These are phyloP conservation scores for Gymnocypris eckloni DNA, from an alignment of 2,797 vertebrate genomes.

Conservation along the genomic window DNA sequence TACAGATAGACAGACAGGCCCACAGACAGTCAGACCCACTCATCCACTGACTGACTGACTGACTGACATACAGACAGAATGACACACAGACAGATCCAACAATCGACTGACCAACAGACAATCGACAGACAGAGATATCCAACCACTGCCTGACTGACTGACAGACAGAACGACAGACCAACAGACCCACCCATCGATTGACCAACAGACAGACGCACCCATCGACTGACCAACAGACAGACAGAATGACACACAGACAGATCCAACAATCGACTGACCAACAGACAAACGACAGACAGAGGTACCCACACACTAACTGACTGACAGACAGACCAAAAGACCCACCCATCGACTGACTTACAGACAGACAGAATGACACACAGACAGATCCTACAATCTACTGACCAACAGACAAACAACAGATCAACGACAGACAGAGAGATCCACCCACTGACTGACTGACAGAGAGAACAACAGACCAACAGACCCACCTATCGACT, in stretches of 20 bases:
- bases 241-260: not conserved
- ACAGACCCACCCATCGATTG: too few species aligned
- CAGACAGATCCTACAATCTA: not conserved
- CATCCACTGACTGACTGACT: not conserved
- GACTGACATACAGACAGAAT: not conserved
- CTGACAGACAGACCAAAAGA: too few species aligned
- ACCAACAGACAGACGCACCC: not conserved
- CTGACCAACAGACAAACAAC: too few species aligned
- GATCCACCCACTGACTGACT: too few species aligned
- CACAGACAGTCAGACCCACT: not conserved
- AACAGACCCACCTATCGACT: too few species aligned
- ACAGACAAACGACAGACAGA: not conserved
- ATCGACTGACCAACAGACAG: not conserved
- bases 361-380: not conserved
- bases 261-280: not conserved
- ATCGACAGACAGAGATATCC: too few species aligned
- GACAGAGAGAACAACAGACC: too few species aligned
- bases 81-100: not conserved
- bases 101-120: fast-evolving
- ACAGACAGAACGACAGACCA: not conserved
- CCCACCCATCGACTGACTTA: too few species aligned
- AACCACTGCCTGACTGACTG: too few species aligned
- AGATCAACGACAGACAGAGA: too few species aligned
- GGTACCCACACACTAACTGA: not conserved
- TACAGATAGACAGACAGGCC: not conserved